These are phyloP conservation scores for Leucoraja ocellata DNA, from an alignment of 2,797 vertebrate genomes.

Conservation along the genomic window DNA sequence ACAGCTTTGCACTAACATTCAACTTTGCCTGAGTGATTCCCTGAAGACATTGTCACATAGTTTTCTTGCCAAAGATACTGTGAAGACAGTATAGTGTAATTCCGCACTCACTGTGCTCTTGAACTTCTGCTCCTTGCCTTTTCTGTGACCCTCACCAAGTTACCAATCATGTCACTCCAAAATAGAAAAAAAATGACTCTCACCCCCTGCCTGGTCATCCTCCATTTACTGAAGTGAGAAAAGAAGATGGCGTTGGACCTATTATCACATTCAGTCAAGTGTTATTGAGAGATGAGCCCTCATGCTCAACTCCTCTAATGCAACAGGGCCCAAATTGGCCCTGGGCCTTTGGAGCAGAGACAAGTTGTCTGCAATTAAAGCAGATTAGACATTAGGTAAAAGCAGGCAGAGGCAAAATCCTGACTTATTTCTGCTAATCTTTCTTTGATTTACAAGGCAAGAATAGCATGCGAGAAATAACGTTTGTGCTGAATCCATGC, in stretches of 20 bases:
- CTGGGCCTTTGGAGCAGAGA: slow-evolving; percentile 44
- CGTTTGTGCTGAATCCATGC: slow-evolving; percentile 43
- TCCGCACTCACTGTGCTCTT: slow-evolving; percentile 42
- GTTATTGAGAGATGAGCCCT: slow-evolving; percentile 62
- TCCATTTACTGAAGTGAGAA: slow-evolving; percentile 74
- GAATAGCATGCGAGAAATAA: background rate
- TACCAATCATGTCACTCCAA: slow-evolving; percentile 49
- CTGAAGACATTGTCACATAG: slow-evolving; percentile 30
- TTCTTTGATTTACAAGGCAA: slow-evolving; percentile 40
- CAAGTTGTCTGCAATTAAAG: slow-evolving; percentile 54
- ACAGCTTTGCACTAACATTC: background rate
- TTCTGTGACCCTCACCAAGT: slow-evolving; percentile 62
- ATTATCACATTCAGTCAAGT: slow-evolving; percentile 76
- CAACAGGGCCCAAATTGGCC: slow-evolving; percentile 52
- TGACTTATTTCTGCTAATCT: slow-evolving; percentile 39
- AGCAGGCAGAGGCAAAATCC: slow-evolving; percentile 37
- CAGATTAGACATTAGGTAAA: slow-evolving; percentile 37
- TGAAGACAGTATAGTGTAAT: slow-evolving; percentile 11
- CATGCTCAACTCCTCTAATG: slow-evolving; percentile 54
- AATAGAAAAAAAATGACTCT: slow-evolving; percentile 50
- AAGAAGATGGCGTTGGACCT: slow-evolving; percentile 81
- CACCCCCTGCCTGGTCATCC: slow-evolving; percentile 64
- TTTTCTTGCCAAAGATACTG: slow-evolving; percentile 36
- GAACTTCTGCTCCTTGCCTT: slow-evolving; percentile 78
- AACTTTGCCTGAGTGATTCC: background rate